These are phyloP conservation scores for Picathartes gymnocephalus DNA, from an alignment of 2,113 vertebrate species.

Conservation along the genomic window DNA sequence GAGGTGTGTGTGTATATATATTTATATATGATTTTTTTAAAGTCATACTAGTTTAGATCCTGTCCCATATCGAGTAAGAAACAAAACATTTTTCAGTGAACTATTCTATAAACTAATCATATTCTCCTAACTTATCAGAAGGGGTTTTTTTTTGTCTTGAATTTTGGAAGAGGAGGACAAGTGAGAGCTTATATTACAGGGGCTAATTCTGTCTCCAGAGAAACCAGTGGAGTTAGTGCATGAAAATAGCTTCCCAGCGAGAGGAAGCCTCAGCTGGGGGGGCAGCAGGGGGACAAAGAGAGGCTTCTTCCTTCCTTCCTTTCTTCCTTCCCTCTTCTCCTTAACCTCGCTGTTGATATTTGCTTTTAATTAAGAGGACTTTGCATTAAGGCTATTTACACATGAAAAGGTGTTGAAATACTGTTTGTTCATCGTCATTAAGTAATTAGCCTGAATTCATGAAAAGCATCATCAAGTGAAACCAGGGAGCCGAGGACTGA, in stretches of 20 bases:
- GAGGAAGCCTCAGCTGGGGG: slow-evolving; percentile 36
- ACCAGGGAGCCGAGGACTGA: slow-evolving; percentile 23
- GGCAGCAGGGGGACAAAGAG: slow-evolving; percentile 32
- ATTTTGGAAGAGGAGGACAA: slow-evolving; percentile 32
- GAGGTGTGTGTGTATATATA: not conserved
- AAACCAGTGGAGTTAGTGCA: slow-evolving; percentile 46
- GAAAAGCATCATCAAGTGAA: slow-evolving; percentile 56
- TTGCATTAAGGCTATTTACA: slow-evolving; percentile 65
- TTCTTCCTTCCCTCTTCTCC: slow-evolving; percentile 3
- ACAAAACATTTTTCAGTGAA: slow-evolving; percentile 23
- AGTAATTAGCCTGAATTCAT: slow-evolving; percentile 56
- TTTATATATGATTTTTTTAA: not conserved
- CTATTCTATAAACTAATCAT: slow-evolving; percentile 19
- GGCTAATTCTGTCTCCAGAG: slow-evolving; percentile 46
- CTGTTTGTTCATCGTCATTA: slow-evolving; percentile 21
- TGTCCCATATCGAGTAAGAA: not conserved
- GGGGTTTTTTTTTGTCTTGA: not conserved
- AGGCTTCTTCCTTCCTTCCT: slow-evolving; percentile 38
- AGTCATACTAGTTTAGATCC: not conserved
- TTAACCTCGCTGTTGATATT: not conserved
- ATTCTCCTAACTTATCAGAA: not conserved
- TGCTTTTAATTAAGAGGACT: slow-evolving; percentile 53
- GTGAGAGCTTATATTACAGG: slow-evolving; percentile 40
- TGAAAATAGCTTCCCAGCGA: slow-evolving; percentile 55
- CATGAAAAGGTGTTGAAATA: slow-evolving; percentile 58